Evolutionary conservation across 2,888 invertebrate species (phyloP).

Genomic region (Gnatocerus cornutus): DNA sequence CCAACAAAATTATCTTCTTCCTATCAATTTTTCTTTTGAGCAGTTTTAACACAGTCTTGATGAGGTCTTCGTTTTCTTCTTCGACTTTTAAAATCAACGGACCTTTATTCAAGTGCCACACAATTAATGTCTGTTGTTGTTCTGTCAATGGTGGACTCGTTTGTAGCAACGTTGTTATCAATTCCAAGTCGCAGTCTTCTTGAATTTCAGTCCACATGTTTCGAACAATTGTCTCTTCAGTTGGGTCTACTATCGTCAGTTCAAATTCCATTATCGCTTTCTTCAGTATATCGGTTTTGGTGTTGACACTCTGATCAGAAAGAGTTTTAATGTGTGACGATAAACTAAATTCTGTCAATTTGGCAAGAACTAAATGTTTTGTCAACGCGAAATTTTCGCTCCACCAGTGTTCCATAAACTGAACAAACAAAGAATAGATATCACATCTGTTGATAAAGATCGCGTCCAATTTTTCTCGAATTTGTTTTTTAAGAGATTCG

Average conservation of each 20-base stretch:
- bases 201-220: background rate
- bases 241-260: background rate
- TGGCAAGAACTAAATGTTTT: background rate
- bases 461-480: background rate
- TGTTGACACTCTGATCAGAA: background rate
- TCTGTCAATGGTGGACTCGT: background rate
- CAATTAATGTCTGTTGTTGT: background rate
- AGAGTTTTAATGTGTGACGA: background rate
- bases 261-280: background rate
- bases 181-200: background rate
- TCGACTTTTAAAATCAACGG: background rate
- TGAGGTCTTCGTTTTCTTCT: background rate
- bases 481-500: background rate
- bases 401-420: constrained; percentile 12
- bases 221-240: background rate
- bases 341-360: background rate
- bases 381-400: constrained; percentile 1
- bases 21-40: background rate
- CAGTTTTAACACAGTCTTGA: background rate
- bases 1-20: background rate
- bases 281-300: background rate
- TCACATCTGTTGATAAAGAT: background rate
- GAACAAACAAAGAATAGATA: background rate
- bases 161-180: background rate
- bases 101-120: background rate